Base-by-base conservation (phyloP, 2,797 vertebrate species). In the Mycteria americana region DNA sequence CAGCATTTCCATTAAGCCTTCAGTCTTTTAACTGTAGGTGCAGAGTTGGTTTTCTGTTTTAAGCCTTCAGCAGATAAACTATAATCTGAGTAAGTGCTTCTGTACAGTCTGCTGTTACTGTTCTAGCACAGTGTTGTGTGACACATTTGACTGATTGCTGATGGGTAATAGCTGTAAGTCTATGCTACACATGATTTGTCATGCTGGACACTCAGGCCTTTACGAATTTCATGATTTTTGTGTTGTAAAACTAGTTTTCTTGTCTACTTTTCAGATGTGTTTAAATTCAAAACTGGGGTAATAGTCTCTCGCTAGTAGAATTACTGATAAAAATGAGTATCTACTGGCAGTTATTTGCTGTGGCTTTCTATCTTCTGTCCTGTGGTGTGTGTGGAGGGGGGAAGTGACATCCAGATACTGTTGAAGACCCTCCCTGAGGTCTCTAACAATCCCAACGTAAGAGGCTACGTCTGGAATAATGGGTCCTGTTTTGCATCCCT, bases 171-270 rank as follows among this genome's bases (percentile, higher is more conserved):
- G 53, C 60, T 62, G 0, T 39, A 30, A 67, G 17, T 56, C 59
- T 89, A 1, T 1, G 1, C 41, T 84, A 14, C 0, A 2, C 6
- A 0, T 43, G 25, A 46, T n/a, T 73, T 85, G 48, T 85, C 60
- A 18, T 51, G 41, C 53, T 88, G 62, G 64, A 39, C 12, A 2
- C 30, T 78, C 13, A 18, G 31, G 24, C 73, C 27, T 24, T 74
- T 30, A 59, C 6, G 59, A 51, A 62, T 87, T 25, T 65, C 11
- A 10, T 56, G 2, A 16, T 43, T 27, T 92, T 59, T 51, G 14
- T 83, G 37, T 37, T 73, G 30, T 72, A 80, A 81, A 85, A 13
- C 22, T 48, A 3, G 2, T 35, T 80, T 82, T 91, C 31, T 72
- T 80, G 41, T 22, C 53, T 88, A 4, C 39, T 80, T 64, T 25